Percentiles rank a stretch among this genome's conserved stretches.
phyloP scores from a whole-genome alignment of 2,888 invertebrate genomes.

The Macrophya annulata region DNA sequence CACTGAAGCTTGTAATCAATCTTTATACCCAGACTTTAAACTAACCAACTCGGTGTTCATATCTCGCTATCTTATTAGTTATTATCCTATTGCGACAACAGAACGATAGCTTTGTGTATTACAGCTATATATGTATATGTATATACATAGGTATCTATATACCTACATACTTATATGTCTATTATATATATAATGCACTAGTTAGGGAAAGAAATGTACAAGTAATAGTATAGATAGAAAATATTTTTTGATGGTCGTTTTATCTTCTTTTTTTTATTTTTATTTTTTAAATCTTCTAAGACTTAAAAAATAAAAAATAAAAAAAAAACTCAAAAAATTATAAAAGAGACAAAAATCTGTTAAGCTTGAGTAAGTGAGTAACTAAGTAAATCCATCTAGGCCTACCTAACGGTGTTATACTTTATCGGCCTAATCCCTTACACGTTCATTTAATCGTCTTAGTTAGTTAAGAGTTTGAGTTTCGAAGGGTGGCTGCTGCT shows the following conservation, averaged over 20 bases:
- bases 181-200: too few relatives aligned
- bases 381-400: conserved; percentile 2
- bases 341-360: neutral
- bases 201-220: neutral
- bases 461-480: conserved; percentile 45
- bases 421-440: conserved; percentile 43
- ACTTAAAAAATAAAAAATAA: neutral
- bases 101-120: neutral
- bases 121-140: neutral
- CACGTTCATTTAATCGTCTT: conserved; percentile 44
- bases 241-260: too few relatives aligned
- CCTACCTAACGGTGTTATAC: conserved; percentile 22
- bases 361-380: neutral
- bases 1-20: conserved; percentile 23
- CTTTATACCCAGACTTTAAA: neutral
- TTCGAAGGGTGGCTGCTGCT: neutral
- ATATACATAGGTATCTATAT: neutral
- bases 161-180: too few relatives aligned
- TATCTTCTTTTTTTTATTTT: too few relatives aligned
- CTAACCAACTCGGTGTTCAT: conserved; percentile 14
- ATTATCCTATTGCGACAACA: conserved; percentile 48
- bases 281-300: too few relatives aligned
- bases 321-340: neutral
- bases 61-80: conserved; percentile 45
- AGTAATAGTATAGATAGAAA: too few relatives aligned